Percentiles rank a stretch among this genome's conserved stretches.
These are phyloP conservation scores for Eolophus roseicapilla DNA, from an alignment of 2,113 vertebrate species.

Conservation along the genomic window DNA sequence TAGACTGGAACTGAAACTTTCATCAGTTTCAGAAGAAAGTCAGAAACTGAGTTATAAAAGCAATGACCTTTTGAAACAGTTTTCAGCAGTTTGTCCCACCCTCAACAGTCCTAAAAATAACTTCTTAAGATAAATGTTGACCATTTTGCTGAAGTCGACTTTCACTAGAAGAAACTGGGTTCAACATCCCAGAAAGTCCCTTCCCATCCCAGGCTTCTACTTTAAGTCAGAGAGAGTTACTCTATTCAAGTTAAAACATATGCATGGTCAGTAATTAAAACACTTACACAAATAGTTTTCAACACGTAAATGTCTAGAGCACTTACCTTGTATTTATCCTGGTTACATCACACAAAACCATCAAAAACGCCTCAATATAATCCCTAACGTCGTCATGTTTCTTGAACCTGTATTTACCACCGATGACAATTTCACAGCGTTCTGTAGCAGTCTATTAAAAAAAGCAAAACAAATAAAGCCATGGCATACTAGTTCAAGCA, in stretches of 20 bases:
- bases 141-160: background rate
- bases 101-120: background rate
- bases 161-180: background rate
- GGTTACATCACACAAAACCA: conserved; percentile 43
- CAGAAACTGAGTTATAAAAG: background rate
- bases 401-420: conserved; percentile 15
- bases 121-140: background rate
- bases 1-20: background rate
- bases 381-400: conserved; percentile 6
- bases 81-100: background rate
- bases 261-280: background rate
- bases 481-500: conserved; percentile 16
- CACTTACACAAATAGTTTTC: conserved; percentile 27
- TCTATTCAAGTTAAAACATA: background rate
- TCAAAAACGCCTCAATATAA: conserved; percentile 17
- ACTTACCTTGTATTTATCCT: conserved; percentile 49
- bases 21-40: background rate
- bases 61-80: background rate
- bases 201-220: background rate
- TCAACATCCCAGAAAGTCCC: background rate
- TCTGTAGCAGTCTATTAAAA: conserved; percentile 40
- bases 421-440: background rate
- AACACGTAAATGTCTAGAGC: background rate
- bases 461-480: conserved; percentile 55
- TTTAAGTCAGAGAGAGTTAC: background rate